These are phyloP conservation scores for Mormyrops attenuatus DNA, from an alignment of 2,797 vertebrate genomes.

Conservation along the genomic window DNA sequence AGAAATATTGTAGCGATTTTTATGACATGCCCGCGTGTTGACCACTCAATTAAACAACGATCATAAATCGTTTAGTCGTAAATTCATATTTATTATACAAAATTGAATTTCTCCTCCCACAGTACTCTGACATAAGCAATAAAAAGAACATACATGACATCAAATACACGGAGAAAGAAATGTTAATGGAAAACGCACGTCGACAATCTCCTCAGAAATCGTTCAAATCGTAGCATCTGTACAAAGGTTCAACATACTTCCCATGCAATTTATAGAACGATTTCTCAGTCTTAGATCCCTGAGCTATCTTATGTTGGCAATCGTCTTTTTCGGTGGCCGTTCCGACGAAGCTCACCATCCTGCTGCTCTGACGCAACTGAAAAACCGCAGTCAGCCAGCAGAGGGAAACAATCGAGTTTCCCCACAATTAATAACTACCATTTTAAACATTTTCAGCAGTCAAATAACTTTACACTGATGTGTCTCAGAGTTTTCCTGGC, in stretches of 20 bases:
- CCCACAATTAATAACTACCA: background rate
- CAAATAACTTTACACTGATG: background rate
- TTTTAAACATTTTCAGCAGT: background rate
- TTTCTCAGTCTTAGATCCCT: slow-evolving; percentile 7
- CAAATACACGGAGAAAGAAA: slow-evolving; percentile 17
- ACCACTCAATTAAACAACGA: background rate
- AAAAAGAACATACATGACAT: slow-evolving; percentile 19
- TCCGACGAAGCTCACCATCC: background rate
- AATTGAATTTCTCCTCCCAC: slow-evolving; percentile 18
- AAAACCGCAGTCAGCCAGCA: background rate
- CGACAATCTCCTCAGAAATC: background rate
- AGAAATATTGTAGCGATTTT: background rate
- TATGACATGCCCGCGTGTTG: background rate
- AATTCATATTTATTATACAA: slow-evolving; percentile 35
- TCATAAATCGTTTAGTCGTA: slow-evolving; percentile 10
- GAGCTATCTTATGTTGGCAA: background rate
- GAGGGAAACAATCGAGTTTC: background rate
- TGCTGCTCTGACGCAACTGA: background rate
- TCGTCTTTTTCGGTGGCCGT: slow-evolving; percentile 7
- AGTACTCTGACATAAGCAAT: slow-evolving; percentile 23
- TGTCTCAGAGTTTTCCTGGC: background rate
- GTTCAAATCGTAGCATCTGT: slow-evolving; percentile 4
- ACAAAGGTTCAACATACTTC: slow-evolving; percentile 2
- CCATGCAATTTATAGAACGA: slow-evolving; percentile 15
- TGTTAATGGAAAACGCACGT: slow-evolving; percentile 5